phyloP scores from a whole-genome alignment of 2,888 invertebrate genomes.

The Epistrophe grossulariae region DNA sequence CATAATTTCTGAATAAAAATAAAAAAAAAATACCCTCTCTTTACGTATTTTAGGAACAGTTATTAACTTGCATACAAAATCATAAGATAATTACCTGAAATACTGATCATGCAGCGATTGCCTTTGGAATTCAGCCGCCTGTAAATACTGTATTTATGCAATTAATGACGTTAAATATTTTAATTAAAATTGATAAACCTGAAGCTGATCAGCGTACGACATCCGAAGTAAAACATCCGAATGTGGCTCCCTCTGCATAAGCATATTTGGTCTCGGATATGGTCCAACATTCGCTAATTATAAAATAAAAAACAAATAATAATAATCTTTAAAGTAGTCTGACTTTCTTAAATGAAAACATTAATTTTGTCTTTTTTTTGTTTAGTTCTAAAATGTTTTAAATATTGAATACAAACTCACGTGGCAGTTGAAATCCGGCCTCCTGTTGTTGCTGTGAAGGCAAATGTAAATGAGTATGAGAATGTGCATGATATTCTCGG shows the following conservation, averaged over 20 bases:
- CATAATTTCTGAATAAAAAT: not conserved
- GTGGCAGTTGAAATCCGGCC: constrained; percentile 86
- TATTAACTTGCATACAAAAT: not conserved
- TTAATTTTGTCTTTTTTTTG: constrained; percentile 41
- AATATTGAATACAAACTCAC: constrained; percentile 84
- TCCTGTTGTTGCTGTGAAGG: constrained; percentile 92
- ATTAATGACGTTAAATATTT: constrained; percentile 82
- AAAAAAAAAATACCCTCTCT: constrained; percentile 14
- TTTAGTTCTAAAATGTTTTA: constrained; percentile 42
- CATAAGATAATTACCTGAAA: constrained; percentile 81
- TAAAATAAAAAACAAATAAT: constrained; percentile 23
- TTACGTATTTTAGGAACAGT: not conserved
- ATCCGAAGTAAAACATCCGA: constrained; percentile 84
- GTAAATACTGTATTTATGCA: constrained; percentile 84
- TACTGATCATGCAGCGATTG: constrained; percentile 84
- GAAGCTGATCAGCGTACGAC: constrained; percentile 84
- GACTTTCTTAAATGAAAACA: constrained; percentile 1
- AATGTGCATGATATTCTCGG: constrained; percentile 96
- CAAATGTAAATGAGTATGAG: constrained; percentile 96
- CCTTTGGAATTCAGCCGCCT: constrained; percentile 84
- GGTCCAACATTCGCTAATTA: constrained; percentile 83
- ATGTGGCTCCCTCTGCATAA: constrained; percentile 84
- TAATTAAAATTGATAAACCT: constrained; percentile 82
- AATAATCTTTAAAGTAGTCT: constrained; percentile 29
- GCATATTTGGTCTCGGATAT: constrained; percentile 84